Conservation (phyloP, 2,113 vertebrate species). For the Phylloscopus trochilus region DNA sequence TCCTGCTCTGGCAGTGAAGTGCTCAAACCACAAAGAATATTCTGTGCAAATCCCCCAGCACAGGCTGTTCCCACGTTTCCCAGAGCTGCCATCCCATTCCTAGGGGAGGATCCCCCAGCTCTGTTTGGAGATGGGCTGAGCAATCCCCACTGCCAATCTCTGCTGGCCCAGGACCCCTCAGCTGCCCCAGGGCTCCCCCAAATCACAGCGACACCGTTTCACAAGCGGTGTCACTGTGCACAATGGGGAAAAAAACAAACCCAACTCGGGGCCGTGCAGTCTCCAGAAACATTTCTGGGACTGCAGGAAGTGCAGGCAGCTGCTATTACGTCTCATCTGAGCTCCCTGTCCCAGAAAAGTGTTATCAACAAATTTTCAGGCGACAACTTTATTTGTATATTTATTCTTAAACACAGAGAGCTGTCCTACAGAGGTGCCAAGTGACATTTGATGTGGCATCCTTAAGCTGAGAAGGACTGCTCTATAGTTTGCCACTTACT, state of each 20-base stretch:
- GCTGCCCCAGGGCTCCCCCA: not conserved
- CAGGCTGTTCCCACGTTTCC: rapidly evolving
- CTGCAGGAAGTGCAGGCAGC: not conserved
- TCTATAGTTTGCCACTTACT: not conserved
- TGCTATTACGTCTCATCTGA: not conserved
- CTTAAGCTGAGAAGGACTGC: not conserved
- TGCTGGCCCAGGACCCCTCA: not conserved
- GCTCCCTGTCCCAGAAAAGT: not conserved
- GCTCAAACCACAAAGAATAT: not conserved
- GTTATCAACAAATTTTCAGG: not conserved
- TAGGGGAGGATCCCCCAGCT: not conserved
- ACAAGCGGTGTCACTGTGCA: rapidly evolving
- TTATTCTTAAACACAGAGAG: not conserved
- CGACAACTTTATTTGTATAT: slow-evolving; percentile 9
- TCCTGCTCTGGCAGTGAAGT: not conserved
- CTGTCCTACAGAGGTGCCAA: not conserved
- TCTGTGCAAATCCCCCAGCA: not conserved
- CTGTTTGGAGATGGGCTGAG: not conserved
- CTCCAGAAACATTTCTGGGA: not conserved
- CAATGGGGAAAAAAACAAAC: rapidly evolving
- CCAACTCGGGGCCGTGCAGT: rapidly evolving
- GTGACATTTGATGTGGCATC: slow-evolving; percentile 3
- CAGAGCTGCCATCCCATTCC: not conserved
- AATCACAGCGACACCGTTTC: not conserved
- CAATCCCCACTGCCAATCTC: not conserved